phyloP scores from a whole-genome alignment of 2,888 invertebrate genomes.

The Lasioglossum zephyrum region DNA sequence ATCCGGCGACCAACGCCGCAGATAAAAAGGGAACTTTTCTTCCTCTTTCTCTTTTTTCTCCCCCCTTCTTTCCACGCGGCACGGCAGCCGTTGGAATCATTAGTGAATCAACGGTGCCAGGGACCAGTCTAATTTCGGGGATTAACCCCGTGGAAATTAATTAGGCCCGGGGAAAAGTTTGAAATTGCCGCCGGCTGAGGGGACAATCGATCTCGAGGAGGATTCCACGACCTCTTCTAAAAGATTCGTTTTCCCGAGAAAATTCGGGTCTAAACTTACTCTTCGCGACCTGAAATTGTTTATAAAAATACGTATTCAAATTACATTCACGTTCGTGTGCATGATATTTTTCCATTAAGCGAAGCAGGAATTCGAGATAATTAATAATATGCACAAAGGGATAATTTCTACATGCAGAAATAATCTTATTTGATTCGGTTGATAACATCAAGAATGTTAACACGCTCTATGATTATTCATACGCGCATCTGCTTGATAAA shows the following conservation, averaged over 20 bases:
- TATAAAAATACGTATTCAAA: neutral
- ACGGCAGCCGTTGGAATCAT: constrained; percentile 64
- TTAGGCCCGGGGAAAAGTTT: constrained; percentile 33
- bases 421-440: constrained; percentile 6
- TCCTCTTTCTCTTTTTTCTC: neutral
- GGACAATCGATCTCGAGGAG: constrained; percentile 33
- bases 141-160: constrained; percentile 62
- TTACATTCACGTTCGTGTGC: neutral
- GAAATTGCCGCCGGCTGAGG: constrained; percentile 11
- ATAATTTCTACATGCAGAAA: neutral
- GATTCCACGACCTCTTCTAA: neutral
- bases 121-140: constrained; percentile 59
- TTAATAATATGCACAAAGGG: neutral
- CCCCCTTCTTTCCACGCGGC: neutral
- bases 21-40: constrained; percentile 53
- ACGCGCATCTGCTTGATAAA: constrained; percentile 4
- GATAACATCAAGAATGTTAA: constrained; percentile 9
- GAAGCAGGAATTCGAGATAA: neutral
- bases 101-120: constrained; percentile 67
- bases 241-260: neutral
- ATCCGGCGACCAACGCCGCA: constrained; percentile 48
- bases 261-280: neutral
- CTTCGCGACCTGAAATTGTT: neutral
- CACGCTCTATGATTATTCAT: neutral
- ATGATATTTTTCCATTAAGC: neutral